Percentiles rank a stretch among this genome's conserved stretches.
These are phyloP conservation scores for Drosophila mojavensis DNA, from an alignment of 1,140 invertebrate genomes.

Conservation along the genomic window DNA sequence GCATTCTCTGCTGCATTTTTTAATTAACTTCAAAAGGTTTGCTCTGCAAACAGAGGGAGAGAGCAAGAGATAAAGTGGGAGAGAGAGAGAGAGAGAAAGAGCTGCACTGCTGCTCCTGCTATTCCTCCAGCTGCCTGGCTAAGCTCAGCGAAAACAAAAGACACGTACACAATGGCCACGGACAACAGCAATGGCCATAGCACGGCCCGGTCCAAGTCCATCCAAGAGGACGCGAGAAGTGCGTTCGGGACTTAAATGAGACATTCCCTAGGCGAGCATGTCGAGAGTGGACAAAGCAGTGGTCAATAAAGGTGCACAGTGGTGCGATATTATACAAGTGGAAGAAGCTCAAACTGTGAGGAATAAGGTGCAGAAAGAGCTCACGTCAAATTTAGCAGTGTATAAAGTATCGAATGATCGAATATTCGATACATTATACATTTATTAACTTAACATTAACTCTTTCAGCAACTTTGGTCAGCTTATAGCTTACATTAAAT, in stretches of 20 bases:
- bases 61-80: not conserved
- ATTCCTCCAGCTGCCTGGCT: not conserved
- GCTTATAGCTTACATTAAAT: no score
- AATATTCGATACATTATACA: no score
- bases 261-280: slow-evolving; percentile 52
- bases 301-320: slow-evolving; percentile 16
- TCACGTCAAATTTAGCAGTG: no score
- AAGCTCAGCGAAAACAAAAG: slow-evolving; percentile 54
- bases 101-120: slow-evolving; percentile 8
- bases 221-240: slow-evolving; percentile 24
- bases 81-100: not conserved
- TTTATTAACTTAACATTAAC: no score
- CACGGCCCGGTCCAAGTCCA: slow-evolving; percentile 26
- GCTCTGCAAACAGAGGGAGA: not conserved
- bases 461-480: no score
- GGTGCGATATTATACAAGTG: slow-evolving; percentile 8
- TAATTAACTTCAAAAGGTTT: slow-evolving; percentile 78
- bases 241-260: slow-evolving; percentile 56
- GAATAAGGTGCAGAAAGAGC: no score
- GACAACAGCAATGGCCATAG: slow-evolving; percentile 21
- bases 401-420: no score
- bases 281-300: slow-evolving; percentile 15
- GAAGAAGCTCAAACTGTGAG: slow-evolving; percentile 1
- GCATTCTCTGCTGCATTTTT: slow-evolving; percentile 42
- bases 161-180: slow-evolving; percentile 62